These are phyloP conservation scores for Epinephelus awoara DNA, from an alignment of 2,797 vertebrate genomes.

Conservation along the genomic window DNA sequence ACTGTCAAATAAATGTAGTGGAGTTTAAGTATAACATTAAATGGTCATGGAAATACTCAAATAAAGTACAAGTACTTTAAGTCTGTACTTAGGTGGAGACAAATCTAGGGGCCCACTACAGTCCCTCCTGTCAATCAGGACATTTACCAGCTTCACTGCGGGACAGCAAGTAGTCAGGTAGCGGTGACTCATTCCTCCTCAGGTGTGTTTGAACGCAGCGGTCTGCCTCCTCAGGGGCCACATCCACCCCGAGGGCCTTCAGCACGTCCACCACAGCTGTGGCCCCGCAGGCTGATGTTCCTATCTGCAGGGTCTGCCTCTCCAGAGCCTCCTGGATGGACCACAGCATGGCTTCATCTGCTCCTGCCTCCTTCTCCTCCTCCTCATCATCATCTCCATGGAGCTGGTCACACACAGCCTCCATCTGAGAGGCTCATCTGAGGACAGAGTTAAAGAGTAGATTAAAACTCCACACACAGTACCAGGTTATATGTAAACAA, in stretches of 20 bases:
- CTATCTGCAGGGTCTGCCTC: conserved; percentile 86
- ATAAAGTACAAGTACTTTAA: no score
- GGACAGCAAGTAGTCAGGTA: conserved; percentile 85
- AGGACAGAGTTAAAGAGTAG: not conserved
- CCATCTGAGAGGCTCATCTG: conserved; percentile 60
- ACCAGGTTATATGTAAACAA: not conserved
- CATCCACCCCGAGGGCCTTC: conserved; percentile 79
- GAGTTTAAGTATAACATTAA: no score
- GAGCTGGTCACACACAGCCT: conserved; percentile 21
- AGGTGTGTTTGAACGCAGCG: conserved; percentile 80
- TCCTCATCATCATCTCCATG: conserved; percentile 5
- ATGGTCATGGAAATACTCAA: no score
- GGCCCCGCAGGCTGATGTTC: conserved; percentile 85
- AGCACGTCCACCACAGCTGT: conserved; percentile 87
- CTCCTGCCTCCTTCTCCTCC: conserved; percentile 11
- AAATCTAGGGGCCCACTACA: not conserved
- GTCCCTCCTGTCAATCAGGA: not conserved
- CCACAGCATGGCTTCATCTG: conserved; percentile 83
- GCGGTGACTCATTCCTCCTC: conserved; percentile 81
- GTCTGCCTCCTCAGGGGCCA: conserved; percentile 77
- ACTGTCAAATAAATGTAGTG: no score
- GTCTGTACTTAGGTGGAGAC: not conserved
- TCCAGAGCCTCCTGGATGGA: conserved; percentile 84
- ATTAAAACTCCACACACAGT: not conserved
- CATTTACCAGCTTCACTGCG: conserved; percentile 83